A percentile compares a stretch with the other conserved stretches of the same genome.
Conservation (phyloP, 2,113 vertebrate genomes). For the Thalassarche chlororhynchos region DNA sequence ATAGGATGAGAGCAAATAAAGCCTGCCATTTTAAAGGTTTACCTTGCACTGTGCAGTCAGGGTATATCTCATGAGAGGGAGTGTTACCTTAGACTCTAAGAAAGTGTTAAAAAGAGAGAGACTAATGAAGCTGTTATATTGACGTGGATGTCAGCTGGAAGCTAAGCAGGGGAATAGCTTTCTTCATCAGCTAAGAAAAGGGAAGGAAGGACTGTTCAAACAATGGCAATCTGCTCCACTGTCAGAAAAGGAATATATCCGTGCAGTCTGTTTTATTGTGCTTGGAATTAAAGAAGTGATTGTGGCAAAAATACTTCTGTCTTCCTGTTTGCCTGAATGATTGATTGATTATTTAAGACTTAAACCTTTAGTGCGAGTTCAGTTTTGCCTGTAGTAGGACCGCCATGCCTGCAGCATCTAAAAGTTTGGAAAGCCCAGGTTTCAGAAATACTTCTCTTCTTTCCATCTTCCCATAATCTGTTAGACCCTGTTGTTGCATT, state of each 20-base stretch:
- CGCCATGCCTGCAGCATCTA: neutral
- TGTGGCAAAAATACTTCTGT: neutral
- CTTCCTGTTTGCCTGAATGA: neutral
- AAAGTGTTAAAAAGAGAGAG: slow-evolving; percentile 22
- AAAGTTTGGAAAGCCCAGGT: neutral
- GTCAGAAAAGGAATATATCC: neutral
- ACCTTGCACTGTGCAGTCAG: neutral
- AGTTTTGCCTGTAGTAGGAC: neutral
- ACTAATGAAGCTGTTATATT: slow-evolving; percentile 50
- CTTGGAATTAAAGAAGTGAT: neutral
- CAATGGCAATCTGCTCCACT: neutral
- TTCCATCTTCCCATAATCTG: neutral
- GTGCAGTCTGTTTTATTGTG: neutral
- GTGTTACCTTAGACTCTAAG: neutral
- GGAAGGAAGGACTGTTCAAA: neutral
- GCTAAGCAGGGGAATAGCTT: slow-evolving; percentile 29
- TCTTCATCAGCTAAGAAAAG: neutral
- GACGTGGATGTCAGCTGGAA: slow-evolving; percentile 23
- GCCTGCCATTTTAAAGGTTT: neutral
- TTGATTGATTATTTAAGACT: neutral
- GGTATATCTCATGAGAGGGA: neutral
- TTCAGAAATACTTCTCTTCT: neutral
- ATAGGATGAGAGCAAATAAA: neutral
- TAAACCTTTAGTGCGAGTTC: neutral
- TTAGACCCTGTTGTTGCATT: neutral